phyloP scores from a whole-genome alignment of 37 sponge, comb jelly and placozoan species.

The Beroe ovata region DNA sequence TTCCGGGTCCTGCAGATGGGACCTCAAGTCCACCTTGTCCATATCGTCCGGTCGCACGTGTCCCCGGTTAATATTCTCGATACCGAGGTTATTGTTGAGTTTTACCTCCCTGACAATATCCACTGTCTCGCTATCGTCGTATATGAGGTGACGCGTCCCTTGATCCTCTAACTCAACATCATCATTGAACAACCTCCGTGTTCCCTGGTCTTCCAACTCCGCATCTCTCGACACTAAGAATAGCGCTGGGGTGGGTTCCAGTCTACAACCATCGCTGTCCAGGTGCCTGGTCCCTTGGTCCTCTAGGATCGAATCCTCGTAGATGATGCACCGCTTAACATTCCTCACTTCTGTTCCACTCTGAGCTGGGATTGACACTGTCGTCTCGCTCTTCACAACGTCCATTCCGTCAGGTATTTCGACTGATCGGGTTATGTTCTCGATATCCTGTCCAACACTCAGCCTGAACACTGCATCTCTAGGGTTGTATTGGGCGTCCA shows the following conservation, averaged over 20 bases:
- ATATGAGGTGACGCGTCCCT: constrained; percentile 5
- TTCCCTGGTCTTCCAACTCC: constrained; percentile 52
- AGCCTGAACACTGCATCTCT: constrained; percentile 17
- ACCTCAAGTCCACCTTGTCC: not conserved
- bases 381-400: not conserved
- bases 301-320: constrained; percentile 29
- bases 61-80: constrained; percentile 36
- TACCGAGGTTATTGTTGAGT: not conserved
- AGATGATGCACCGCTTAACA: not conserved
- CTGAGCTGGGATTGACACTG: constrained; percentile 8
- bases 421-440: constrained; percentile 2
- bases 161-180: constrained; percentile 25
- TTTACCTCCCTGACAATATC: constrained; percentile 21
- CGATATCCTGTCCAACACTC: not conserved
- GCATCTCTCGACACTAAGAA: not conserved
- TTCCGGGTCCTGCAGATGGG: not conserved
- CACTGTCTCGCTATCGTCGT: not conserved
- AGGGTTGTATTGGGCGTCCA: constrained; percentile 40
- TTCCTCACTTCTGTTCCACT: constrained; percentile 18
- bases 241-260: not conserved
- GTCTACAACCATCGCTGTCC: not conserved
- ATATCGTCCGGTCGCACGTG: not conserved
- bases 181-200: constrained; percentile 7
- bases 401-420: constrained; percentile 33
- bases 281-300: constrained; percentile 21